Percentiles rank a stretch among this genome's conserved stretches.
These are phyloP conservation scores for Trissolcus basalis DNA, from an alignment of 1,140 invertebrate species.

Conservation along the genomic window DNA sequence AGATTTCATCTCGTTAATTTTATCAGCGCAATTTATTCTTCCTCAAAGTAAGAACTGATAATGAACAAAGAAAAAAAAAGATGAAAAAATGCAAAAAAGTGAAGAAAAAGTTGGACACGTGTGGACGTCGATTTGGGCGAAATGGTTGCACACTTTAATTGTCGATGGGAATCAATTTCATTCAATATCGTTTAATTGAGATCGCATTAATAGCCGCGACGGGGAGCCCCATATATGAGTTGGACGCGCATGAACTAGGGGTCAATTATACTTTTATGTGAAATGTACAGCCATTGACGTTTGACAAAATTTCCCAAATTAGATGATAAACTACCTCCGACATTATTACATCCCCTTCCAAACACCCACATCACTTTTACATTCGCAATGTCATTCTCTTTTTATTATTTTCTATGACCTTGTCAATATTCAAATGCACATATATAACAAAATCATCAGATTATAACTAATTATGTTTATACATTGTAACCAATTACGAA, in stretches of 20 bases:
- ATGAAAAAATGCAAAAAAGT: not conserved
- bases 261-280: constrained; percentile 31
- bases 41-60: too few relatives aligned
- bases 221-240: constrained; percentile 30
- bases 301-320: constrained; percentile 41
- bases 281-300: constrained; percentile 22
- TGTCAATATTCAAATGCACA: too few relatives aligned
- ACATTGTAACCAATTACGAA: too few relatives aligned
- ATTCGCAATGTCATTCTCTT: too few relatives aligned
- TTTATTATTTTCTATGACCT: too few relatives aligned
- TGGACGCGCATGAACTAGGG: constrained; percentile 3
- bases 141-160: constrained; percentile 26
- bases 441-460: too few relatives aligned
- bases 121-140: constrained; percentile 11
- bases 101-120: constrained; percentile 3
- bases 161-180: constrained; percentile 58
- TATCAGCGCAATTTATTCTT: too few relatives aligned
- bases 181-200: constrained; percentile 61
- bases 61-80: not conserved
- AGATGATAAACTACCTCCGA: constrained; percentile 14
- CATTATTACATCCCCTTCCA: not conserved
- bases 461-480: too few relatives aligned
- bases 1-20: too few relatives aligned
- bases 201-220: constrained; percentile 42
- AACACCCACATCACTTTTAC: not conserved